phyloP scores from a whole-genome alignment of 2,888 invertebrate species.

The Orthonevra nobilis region DNA sequence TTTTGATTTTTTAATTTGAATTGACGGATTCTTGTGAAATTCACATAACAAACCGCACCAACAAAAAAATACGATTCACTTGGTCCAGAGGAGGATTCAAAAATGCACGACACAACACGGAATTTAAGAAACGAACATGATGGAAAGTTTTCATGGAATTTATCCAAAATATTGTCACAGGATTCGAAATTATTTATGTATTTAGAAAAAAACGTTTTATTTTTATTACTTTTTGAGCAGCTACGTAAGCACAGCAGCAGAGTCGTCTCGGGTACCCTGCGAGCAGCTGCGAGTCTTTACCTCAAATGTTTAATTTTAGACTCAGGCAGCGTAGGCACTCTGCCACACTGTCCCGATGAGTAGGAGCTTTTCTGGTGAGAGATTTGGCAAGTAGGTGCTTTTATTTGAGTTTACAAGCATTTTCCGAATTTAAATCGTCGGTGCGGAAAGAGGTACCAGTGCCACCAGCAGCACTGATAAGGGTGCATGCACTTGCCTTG shows the following conservation, averaged over 20 bases:
- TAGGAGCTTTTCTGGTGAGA: constrained; percentile 49
- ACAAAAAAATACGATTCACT: constrained; percentile 14
- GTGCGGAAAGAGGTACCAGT: not conserved
- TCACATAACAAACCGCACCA: constrained; percentile 4
- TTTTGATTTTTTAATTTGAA: not conserved
- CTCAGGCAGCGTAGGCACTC: constrained; percentile 46
- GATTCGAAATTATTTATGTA: constrained; percentile 20
- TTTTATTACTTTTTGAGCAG: constrained; percentile 62
- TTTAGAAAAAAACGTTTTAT: not conserved
- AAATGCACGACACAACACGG: not conserved
- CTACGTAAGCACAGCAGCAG: constrained; percentile 66
- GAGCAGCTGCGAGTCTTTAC: constrained; percentile 64
- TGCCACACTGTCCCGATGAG: constrained; percentile 17
- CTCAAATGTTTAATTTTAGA: constrained; percentile 70
- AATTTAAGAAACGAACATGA: constrained; percentile 2
- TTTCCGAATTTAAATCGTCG: no score
- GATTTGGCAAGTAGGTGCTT: constrained; percentile 23
- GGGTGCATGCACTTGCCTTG: constrained; percentile 60
- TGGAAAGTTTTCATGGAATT: constrained; percentile 1
- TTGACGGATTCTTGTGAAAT: no score
- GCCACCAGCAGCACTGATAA: constrained; percentile 37
- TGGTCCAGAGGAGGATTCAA: not conserved
- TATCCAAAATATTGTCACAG: constrained; percentile 5
- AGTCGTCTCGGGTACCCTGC: constrained; percentile 64
- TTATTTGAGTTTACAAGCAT: constrained; percentile 44